Evolutionary conservation across 2,797 vertebrate species (phyloP).

Genomic region (Cottoperca gobio): DNA sequence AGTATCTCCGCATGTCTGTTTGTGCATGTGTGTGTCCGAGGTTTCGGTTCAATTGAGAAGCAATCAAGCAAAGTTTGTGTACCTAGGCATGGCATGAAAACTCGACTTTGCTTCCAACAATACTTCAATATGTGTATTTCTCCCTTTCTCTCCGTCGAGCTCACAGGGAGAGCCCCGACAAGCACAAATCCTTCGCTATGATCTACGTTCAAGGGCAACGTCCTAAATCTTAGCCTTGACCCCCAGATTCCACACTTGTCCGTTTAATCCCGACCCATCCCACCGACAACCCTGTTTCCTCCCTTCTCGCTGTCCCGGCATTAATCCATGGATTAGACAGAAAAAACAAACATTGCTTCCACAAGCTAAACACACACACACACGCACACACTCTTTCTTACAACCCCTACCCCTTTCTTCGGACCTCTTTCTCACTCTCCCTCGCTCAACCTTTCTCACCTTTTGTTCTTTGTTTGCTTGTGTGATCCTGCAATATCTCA

Average conservation of each 20-base stretch:
- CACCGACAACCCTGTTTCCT: constrained; percentile 63
- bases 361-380: constrained; percentile 38
- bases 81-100: constrained; percentile 72
- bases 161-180: constrained; percentile 29
- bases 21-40: constrained; percentile 55
- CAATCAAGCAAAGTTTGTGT: constrained; percentile 80
- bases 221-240: constrained; percentile 64
- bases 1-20: constrained; percentile 52
- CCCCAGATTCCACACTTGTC: constrained; percentile 70
- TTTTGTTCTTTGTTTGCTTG: constrained; percentile 44
- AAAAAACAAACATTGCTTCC: constrained; percentile 72
- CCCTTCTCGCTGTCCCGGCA: constrained; percentile 41
- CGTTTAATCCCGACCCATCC: constrained; percentile 66
- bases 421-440: constrained; percentile 21
- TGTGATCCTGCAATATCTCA: constrained; percentile 40
- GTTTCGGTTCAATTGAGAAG: constrained; percentile 70
- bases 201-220: constrained; percentile 57
- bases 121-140: constrained; percentile 45
- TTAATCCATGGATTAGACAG: constrained; percentile 68
- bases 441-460: constrained; percentile 51
- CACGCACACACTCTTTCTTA: constrained; percentile 2
- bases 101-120: constrained; percentile 65
- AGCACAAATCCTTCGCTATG: constrained; percentile 35
- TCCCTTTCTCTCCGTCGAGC: constrained; percentile 1
- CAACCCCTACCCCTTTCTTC: not conserved